Evolutionary conservation across 2,113 vertebrate species (phyloP), one percentile per base, ranked within the genome.

Genomic region (Anser cygnoides): DNA sequence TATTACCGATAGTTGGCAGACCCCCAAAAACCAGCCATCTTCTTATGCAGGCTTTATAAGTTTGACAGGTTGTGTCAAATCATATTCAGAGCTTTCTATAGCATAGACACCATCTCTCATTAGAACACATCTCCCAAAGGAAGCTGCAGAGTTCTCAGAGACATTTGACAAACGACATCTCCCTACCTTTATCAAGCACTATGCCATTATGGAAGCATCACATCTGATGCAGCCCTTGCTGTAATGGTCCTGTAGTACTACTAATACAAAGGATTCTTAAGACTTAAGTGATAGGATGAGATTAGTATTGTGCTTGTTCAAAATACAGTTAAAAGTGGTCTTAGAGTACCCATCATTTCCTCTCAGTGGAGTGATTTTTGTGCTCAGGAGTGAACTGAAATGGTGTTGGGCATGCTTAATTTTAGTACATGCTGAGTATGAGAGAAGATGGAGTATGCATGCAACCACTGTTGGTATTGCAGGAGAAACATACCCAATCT

Each of bases 401-500:
- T 21, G 28, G 10, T 78, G 28, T 68, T 71, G 82, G 22, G 37
- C 39, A 17, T 57, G 43, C 35, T 71, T 90, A 94, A 63, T 84
- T 93, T 92, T 86, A 89, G 28, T 63, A 73, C n/a, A 7, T 78
- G 65, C 72, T 86, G 80, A 81, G 31, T 63, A 35, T 81, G 52
- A 81, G 46, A 58, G 80, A 89, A 63, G 37, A 58, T 67, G 46
- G 67, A 76, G 72, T 79, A 44, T 62, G 10, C 92, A 7, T 81
- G 57, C 57, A 77, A 26, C 50, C 19, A 10, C 57, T n/a, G 8
- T 75, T 65, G 65, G n/a, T 81, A 87, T 13, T 81, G 61, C 92
- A 96, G 46, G 43, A 87, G 52, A 78, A 75, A 43, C 29, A 25
- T 54, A 50, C 22, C 76, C 76, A 89, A 21, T 94, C 85, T 96